Conservation (phyloP, 2,113 vertebrate species). For the Amazona guildingii region DNA sequence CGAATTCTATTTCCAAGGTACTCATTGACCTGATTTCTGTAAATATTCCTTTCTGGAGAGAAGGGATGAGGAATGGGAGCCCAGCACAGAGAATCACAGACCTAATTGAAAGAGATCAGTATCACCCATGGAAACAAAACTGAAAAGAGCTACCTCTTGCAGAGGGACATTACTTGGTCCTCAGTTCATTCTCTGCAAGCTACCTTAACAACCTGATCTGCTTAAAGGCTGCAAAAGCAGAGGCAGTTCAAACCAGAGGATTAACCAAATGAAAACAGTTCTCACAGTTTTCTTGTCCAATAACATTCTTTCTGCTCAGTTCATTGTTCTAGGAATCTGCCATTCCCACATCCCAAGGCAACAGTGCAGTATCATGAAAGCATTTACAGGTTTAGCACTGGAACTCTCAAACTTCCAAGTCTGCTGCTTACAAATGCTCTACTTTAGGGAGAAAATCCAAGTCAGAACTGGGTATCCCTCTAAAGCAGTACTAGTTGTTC, state of each 20-base stretch:
- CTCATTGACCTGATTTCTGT: background rate
- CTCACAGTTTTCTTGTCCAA: background rate
- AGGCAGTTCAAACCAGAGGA: background rate
- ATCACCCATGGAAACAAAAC: background rate
- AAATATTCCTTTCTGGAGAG: background rate
- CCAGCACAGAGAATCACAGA: background rate
- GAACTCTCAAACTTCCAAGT: background rate
- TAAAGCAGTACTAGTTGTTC: background rate
- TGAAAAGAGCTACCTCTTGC: background rate
- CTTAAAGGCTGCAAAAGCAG: background rate
- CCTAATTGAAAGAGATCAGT: background rate
- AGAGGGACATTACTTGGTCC: background rate
- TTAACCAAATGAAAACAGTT: background rate
- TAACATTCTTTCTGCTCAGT: background rate
- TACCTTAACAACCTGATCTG: background rate
- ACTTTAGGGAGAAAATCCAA: background rate
- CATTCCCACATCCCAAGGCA: background rate
- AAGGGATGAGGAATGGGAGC: background rate
- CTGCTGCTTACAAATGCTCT: background rate
- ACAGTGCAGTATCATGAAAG: background rate
- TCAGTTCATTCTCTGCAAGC: background rate
- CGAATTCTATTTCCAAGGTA: background rate
- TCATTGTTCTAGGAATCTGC: background rate
- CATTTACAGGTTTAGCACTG: background rate
- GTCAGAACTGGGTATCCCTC: background rate